Evolutionary conservation across 2,113 vertebrate genomes (phyloP).

Genomic region (Vidua chalybeata): DNA sequence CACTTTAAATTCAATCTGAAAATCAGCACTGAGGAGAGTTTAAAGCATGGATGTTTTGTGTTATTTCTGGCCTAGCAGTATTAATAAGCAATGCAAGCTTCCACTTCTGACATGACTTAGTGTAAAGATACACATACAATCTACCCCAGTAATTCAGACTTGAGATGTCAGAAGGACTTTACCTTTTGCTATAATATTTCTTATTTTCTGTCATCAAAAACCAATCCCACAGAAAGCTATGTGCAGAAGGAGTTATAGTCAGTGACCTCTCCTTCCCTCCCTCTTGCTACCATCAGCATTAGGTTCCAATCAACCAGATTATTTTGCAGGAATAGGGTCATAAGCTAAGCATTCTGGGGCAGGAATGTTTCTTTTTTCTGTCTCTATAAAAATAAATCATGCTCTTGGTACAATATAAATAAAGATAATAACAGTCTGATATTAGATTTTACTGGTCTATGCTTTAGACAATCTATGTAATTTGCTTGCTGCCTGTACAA

Average conservation of each 20-base stretch:
- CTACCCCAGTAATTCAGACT: not conserved
- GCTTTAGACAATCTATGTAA: conserved; percentile 11
- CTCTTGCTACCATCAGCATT: conserved; percentile 43
- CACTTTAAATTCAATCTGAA: not conserved
- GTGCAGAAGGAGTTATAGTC: conserved; percentile 2
- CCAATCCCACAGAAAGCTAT: conserved; percentile 11
- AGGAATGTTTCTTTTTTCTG: conserved; percentile 56
- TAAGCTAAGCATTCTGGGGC: conserved; percentile 56
- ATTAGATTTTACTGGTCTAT: conserved; percentile 34
- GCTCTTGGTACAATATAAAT: conserved; percentile 39
- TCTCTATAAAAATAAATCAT: conserved; percentile 52
- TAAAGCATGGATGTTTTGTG: not conserved
- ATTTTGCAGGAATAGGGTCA: conserved; percentile 54
- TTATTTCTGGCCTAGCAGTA: not conserved
- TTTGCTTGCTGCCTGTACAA: conserved; percentile 3
- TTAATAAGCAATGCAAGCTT: conserved; percentile 11
- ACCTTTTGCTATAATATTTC: conserved; percentile 37
- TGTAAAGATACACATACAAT: not conserved
- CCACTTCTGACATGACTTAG: not conserved
- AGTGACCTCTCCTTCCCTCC: conserved; percentile 32
- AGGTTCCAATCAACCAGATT: conserved; percentile 57
- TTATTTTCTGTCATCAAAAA: conserved; percentile 44
- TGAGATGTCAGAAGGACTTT: conserved; percentile 13
- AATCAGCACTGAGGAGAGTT: not conserved
- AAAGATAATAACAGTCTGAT: conserved; percentile 50